These are phyloP conservation scores for Drosophila tanythrix DNA, from an alignment of 2,888 invertebrate species.

Conservation along the genomic window DNA sequence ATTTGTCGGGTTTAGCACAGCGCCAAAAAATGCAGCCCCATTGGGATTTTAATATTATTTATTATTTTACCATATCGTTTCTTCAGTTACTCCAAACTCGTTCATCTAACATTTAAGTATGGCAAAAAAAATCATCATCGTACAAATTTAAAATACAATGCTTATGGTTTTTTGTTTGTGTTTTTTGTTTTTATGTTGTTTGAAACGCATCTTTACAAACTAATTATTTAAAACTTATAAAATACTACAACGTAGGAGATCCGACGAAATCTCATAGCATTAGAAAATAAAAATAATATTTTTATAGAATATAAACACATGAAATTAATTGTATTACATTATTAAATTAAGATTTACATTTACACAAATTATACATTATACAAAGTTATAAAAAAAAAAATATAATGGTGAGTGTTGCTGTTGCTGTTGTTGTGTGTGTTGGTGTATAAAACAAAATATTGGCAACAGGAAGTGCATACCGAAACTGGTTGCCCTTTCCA, in stretches of 20 bases:
- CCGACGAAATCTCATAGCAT: constrained; percentile 76
- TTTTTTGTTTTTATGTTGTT: constrained; percentile 34
- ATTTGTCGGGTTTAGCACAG: constrained; percentile 55
- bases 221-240: constrained; percentile 75
- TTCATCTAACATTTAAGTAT: constrained; percentile 65
- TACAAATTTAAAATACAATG: constrained; percentile 57
- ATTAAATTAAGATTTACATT: constrained; percentile 63
- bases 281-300: constrained; percentile 54
- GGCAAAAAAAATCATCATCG: constrained; percentile 55
- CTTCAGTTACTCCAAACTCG: constrained; percentile 41
- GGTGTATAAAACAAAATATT: constrained; percentile 27
- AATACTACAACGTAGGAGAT: constrained; percentile 79
- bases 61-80: constrained; percentile 5
- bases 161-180: constrained; percentile 30
- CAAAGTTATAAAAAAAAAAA: constrained; percentile 39
- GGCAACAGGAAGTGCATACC: constrained; percentile 32
- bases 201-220: constrained; percentile 64
- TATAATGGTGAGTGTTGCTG: constrained; percentile 46
- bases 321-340: constrained; percentile 55
- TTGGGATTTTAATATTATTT: constrained; percentile 34
- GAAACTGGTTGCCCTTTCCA: constrained; percentile 36
- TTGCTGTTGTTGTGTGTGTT: constrained; percentile 24
- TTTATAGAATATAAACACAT: constrained; percentile 58
- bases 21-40: constrained; percentile 48
- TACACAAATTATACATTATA: constrained; percentile 39